These are phyloP conservation scores for Sinopyrophorus schimmeli DNA, from an alignment of 2,888 invertebrate genomes.

Conservation along the genomic window DNA sequence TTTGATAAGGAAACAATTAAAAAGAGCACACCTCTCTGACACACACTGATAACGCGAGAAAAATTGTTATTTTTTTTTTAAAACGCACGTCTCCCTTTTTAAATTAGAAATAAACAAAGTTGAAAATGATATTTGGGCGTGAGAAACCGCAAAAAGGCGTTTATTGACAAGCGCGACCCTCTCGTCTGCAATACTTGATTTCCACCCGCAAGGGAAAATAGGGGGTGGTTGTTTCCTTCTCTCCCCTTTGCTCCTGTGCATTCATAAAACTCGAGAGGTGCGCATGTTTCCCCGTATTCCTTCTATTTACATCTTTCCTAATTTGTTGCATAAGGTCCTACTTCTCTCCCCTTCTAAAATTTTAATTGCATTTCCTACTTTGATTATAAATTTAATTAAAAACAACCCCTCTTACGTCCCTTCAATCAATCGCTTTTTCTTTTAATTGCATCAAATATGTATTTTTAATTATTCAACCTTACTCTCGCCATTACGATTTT, in stretches of 20 bases:
- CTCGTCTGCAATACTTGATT: constrained; percentile 44
- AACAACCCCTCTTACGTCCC: too few species aligned
- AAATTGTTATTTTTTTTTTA: too few species aligned
- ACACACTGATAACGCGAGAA: too few species aligned
- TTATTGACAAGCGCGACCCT: constrained; percentile 51
- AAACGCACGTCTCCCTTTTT: too few species aligned
- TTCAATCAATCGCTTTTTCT: too few species aligned
- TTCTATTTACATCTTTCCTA: constrained; percentile 13
- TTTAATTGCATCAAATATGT: too few species aligned
- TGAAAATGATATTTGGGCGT: constrained; percentile 41
- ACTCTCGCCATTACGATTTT: too few species aligned
- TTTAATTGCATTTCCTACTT: neutral
- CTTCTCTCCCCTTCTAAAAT: too few species aligned
- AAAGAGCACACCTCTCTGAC: too few species aligned
- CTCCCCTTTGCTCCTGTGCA: constrained; percentile 17
- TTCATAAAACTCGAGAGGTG: constrained; percentile 26
- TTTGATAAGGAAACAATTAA: too few species aligned
- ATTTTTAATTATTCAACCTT: too few species aligned
- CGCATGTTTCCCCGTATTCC: constrained; percentile 31
- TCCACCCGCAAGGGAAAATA: constrained; percentile 40
- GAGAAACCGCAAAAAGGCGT: constrained; percentile 51
- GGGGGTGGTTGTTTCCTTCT: constrained; percentile 25
- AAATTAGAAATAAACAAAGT: constrained; percentile 32
- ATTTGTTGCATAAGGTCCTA: constrained; percentile 1
- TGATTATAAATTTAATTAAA: too few species aligned